Base-by-base conservation (phyloP, 2,888 invertebrate species). In the Thelaira solivaga region DNA sequence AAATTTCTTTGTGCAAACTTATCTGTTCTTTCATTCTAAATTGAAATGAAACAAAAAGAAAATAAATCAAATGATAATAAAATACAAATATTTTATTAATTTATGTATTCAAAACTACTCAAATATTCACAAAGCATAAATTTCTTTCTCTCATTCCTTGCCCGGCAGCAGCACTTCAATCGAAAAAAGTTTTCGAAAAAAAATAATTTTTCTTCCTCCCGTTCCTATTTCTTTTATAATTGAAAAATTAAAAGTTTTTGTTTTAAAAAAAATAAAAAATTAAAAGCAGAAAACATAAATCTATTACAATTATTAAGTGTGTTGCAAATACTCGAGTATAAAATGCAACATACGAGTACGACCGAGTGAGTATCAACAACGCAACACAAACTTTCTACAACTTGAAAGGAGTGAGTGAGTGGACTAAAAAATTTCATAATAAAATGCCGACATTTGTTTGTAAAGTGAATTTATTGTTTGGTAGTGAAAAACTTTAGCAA, bases 41-140 rank as follows among this genome's bases (percentile, higher is more conserved):
- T 20, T 20, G 5, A 64, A 39, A 39, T 13, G 26, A n/a, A 64
- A 26, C 51, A 29, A 47, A 20, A 2, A 62, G 11, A 7, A 53
- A 53, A 41, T 43, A 67, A 34, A 43, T 45, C 47, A 72, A 72
- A 72, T 67, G 47, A 49, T 76, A 77, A 77, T 72, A 72, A 77
- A 77, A 77, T 62, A 62, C 72, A 77, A 77, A 77, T 77, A 73
- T 77, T 73, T 77, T 73, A 77, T 74, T 74, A 78, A 74, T 78
- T 78, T 73, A 78, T 78, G 64, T 47, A 78, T 73, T 62, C 64
- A 74, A 74, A 78, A 74, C 77, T 74, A 65, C 68, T 74, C 41
- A 78, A 74, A 74, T 64, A 73, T 74, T 73, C 73, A 78, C 64
- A 78, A 78, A 78, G 73, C 53, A 69, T 64, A 73, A 69, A 53